A percentile compares a stretch with the other conserved stretches of the same genome.
phyloP scores from a whole-genome alignment of 2,113 vertebrate species.

The Erythrolamprus reginae region DNA sequence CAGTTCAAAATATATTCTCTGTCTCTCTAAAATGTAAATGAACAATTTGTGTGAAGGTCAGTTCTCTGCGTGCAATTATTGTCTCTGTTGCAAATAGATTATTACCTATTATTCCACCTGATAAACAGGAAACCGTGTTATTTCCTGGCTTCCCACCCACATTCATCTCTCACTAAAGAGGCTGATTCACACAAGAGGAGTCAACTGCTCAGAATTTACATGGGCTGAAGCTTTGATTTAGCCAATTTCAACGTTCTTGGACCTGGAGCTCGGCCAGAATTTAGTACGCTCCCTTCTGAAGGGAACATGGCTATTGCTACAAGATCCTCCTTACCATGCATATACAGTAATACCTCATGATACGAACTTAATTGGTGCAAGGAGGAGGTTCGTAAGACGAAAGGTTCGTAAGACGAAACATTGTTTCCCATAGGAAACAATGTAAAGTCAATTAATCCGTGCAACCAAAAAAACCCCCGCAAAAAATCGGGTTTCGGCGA shows the following conservation, averaged over 20 bases:
- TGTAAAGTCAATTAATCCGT: too few species aligned
- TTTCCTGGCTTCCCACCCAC: slow-evolving; percentile 11
- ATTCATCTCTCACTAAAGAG: not conserved
- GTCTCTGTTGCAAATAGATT: not conserved
- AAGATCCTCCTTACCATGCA: not conserved
- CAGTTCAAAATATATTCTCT: not conserved
- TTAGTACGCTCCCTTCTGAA: not conserved
- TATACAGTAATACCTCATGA: too few species aligned
- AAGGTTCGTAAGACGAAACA: too few species aligned
- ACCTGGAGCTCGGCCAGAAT: not conserved
- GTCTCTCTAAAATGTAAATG: not conserved
- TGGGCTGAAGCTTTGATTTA: not conserved
- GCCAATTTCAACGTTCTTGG: not conserved
- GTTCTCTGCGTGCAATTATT: not conserved
- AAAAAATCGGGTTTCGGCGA: too few species aligned
- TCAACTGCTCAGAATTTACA: not conserved
- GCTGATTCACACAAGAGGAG: slow-evolving; percentile 11
- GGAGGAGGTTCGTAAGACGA: too few species aligned
- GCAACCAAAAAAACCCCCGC: too few species aligned
- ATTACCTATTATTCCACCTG: slow-evolving; percentile 2
- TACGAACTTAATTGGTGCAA: too few species aligned
- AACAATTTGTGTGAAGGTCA: not conserved
- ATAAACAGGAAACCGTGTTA: not conserved
- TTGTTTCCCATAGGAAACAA: too few species aligned
- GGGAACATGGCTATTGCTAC: not conserved